phyloP scores from a whole-genome alignment of 1,140 invertebrate genomes.

The Tetragonula clypearis region DNA sequence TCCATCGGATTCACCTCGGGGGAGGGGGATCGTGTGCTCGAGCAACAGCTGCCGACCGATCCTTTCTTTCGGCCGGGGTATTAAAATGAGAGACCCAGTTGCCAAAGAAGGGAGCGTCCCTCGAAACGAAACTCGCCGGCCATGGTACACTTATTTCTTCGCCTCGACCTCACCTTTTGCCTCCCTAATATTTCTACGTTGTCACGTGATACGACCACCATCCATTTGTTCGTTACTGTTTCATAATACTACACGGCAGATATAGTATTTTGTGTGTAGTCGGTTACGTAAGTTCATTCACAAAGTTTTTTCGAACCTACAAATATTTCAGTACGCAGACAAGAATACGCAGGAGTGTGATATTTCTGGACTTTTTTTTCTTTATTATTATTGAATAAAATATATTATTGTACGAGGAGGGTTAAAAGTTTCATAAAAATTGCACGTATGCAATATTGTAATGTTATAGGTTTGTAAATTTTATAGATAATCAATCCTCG shows the following conservation, averaged over 20 bases:
- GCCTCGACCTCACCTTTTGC: conserved; percentile 46
- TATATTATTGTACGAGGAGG: too few relatives aligned
- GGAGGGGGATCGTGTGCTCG: conserved; percentile 26
- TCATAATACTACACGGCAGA: background rate
- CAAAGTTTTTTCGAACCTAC: background rate
- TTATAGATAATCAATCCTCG: too few relatives aligned
- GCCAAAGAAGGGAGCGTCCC: conserved; percentile 71
- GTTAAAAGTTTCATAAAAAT: background rate
- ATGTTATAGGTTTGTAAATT: too few relatives aligned
- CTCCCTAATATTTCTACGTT: conserved; percentile 30
- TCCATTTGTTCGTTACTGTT: background rate
- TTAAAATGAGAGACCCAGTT: conserved; percentile 71
- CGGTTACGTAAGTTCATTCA: background rate
- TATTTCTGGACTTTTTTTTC: background rate
- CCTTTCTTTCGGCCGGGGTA: conserved; percentile 65
- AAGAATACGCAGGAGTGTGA: background rate
- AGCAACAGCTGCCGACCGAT: conserved; percentile 66
- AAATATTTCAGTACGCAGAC: background rate
- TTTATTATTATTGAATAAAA: too few relatives aligned
- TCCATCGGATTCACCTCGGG: conserved; percentile 12
- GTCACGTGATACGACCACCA: background rate
- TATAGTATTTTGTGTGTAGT: background rate
- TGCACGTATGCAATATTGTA: background rate
- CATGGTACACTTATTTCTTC: conserved; percentile 76
- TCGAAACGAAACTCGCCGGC: conserved; percentile 71